Evolutionary conservation across 2,113 vertebrate genomes (phyloP), one percentile per base, ranked within the genome.

Genomic region (Tachycineta bicolor): DNA sequence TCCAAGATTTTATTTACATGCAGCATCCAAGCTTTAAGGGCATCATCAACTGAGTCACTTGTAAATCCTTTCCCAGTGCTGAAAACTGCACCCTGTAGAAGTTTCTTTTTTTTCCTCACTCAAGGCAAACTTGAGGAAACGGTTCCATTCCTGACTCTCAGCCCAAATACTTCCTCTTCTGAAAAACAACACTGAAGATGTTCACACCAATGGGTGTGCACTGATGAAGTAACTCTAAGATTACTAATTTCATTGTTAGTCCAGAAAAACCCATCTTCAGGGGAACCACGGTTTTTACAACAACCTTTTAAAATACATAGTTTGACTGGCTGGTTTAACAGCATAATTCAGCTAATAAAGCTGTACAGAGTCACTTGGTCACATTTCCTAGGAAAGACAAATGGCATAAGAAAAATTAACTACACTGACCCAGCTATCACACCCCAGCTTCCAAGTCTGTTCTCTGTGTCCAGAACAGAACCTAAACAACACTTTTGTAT

Each of bases 201-300:
- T 34, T 43, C 37, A 39, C 0, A 0, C 31, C 69, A n/a, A 81
- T 2, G 44, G 39, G 41, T 5, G 20, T 20, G 13, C n/a, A 23
- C 0, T 44, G 41, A 67, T 29, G n/a, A 90, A 74, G 13, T 25
- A 69, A 87, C 16, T 69, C 34, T 10, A 60, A 67, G 43, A 62
- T 81, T 37, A 58, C 25, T 33, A 31, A 31, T 59, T 91, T 53
- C 37, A n/a, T 6, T 50, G 52, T 31, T 63, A 89, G 49, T 50
- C 46, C 19, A 67, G 24, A 16, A 68, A 22, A 20, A 75, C 16
- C 14, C 26, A 84, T 49, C 60, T 79, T 78, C 44, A 79, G n/a
- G 12, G 18, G 18, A 3, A 41, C 16, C 28, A 63, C 11, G 33
- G 37, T 59, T 88, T 89, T 80, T 60, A 12, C 12, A 83, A 67